Percentiles rank a stretch among this genome's conserved stretches.
Conservation (phyloP, 2,888 invertebrate genomes). For the Philonicus albiceps region DNA sequence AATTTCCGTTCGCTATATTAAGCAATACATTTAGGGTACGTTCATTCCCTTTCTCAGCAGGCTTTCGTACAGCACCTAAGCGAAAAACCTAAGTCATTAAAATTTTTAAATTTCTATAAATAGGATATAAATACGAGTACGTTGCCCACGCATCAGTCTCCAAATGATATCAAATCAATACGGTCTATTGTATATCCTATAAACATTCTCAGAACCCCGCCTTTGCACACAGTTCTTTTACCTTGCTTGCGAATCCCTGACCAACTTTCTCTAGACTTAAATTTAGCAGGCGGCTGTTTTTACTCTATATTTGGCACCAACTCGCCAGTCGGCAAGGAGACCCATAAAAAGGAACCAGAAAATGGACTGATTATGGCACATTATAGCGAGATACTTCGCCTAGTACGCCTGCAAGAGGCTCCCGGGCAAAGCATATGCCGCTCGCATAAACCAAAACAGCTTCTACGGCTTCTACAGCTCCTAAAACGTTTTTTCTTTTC, state of each 20-base stretch:
- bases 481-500: neutral
- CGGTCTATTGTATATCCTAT: neutral
- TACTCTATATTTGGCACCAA: neutral
- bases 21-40: neutral
- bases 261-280: neutral
- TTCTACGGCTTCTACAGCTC: neutral
- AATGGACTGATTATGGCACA: neutral
- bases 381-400: neutral
- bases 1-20: neutral
- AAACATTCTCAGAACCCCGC: neutral
- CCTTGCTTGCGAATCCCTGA: neutral
- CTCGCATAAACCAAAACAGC: neutral
- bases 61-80: neutral
- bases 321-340: neutral
- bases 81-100: neutral
- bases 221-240: neutral
- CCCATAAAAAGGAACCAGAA: neutral
- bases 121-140: neutral
- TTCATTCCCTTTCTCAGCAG: neutral
- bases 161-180: neutral
- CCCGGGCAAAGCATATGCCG: neutral
- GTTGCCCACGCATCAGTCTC: neutral
- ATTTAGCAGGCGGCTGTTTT: neutral
- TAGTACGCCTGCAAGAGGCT: neutral
- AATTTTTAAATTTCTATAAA: neutral